Percentiles rank a stretch among this genome's conserved stretches.
phyloP scores from a whole-genome alignment of 2,888 invertebrate species.

The Hermaeophaga mercurialis region DNA sequence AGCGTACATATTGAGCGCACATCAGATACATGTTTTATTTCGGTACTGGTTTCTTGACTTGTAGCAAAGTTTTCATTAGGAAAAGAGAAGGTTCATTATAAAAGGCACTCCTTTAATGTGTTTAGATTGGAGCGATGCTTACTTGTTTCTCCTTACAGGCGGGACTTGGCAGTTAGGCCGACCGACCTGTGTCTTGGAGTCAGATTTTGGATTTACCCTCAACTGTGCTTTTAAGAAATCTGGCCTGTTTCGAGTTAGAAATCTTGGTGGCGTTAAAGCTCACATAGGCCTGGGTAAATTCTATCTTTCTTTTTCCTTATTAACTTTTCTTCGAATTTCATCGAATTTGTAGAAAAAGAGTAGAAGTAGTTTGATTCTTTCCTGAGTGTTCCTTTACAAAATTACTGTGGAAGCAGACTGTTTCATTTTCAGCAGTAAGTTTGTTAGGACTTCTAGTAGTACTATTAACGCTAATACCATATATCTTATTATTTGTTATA shows the following conservation, averaged over 20 bases:
- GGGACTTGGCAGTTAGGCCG: conserved; percentile 67
- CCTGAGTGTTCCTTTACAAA: conserved; percentile 2
- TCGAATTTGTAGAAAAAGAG: conserved; percentile 10
- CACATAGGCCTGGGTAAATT: conserved; percentile 85
- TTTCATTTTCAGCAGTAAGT: too few relatives aligned
- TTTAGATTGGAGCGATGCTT: conserved; percentile 14
- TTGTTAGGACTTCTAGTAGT: not conserved
- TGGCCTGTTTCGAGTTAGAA: conserved; percentile 86
- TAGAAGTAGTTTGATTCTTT: conserved; percentile 9
- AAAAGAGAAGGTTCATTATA: not conserved
- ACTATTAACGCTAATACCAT: too few relatives aligned
- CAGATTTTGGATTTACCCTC: conserved; percentile 87
- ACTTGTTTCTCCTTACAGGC: conserved; percentile 60
- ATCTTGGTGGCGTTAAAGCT: conserved; percentile 88
- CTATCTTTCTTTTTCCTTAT: conserved; percentile 43
- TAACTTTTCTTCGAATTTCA: conserved; percentile 18
- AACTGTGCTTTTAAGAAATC: conserved; percentile 94
- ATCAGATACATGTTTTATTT: too few relatives aligned
- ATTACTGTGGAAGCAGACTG: conserved; percentile 1
- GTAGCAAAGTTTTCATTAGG: not conserved
- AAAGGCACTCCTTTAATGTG: not conserved
- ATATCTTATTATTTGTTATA: too few relatives aligned
- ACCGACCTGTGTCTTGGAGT: conserved; percentile 84
- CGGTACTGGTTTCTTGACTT: not conserved
- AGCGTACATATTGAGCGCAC: too few relatives aligned